These are phyloP conservation scores for Protobothrops flavoviridis DNA, from an alignment of 2,113 vertebrate species.

Conservation along the genomic window DNA sequence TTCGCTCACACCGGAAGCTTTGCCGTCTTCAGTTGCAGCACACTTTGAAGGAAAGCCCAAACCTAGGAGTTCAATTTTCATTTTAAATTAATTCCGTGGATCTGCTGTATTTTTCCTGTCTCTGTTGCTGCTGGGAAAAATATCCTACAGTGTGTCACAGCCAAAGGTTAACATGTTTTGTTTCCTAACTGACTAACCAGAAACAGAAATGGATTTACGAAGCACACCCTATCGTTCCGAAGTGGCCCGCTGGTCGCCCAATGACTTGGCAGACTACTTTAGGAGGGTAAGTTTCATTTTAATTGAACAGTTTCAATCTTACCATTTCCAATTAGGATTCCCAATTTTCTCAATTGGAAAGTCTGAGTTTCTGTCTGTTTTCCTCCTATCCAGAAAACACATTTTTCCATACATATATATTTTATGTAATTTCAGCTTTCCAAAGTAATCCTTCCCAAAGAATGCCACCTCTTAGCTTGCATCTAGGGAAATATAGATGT, in stretches of 20 bases:
- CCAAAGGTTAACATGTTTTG: slow-evolving; percentile 1
- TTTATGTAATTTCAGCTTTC: neutral
- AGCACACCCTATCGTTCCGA: slow-evolving; percentile 78
- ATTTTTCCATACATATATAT: neutral
- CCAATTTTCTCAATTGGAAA: neutral
- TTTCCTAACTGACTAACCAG: neutral
- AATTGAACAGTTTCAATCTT: neutral
- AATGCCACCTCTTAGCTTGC: neutral
- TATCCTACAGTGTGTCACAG: neutral
- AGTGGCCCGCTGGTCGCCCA: slow-evolving; percentile 79
- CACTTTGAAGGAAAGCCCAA: neutral
- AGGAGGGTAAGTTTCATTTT: slow-evolving; percentile 65
- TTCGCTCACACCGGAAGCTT: slow-evolving; percentile 70
- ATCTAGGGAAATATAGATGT: neutral
- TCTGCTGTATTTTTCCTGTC: neutral
- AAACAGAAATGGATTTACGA: slow-evolving; percentile 74
- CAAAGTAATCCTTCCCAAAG: neutral
- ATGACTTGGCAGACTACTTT: slow-evolving; percentile 82
- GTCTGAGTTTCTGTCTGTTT: neutral
- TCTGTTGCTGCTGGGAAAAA: rapidly evolving
- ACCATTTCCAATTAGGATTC: too few species aligned
- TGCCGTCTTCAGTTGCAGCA: slow-evolving; percentile 47
- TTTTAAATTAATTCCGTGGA: neutral
- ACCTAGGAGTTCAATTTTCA: neutral
- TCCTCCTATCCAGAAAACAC: neutral